Evolutionary conservation across 2,797 vertebrate species (phyloP), one percentile per base, ranked within the genome.

Genomic region (Mastacembelus armatus): DNA sequence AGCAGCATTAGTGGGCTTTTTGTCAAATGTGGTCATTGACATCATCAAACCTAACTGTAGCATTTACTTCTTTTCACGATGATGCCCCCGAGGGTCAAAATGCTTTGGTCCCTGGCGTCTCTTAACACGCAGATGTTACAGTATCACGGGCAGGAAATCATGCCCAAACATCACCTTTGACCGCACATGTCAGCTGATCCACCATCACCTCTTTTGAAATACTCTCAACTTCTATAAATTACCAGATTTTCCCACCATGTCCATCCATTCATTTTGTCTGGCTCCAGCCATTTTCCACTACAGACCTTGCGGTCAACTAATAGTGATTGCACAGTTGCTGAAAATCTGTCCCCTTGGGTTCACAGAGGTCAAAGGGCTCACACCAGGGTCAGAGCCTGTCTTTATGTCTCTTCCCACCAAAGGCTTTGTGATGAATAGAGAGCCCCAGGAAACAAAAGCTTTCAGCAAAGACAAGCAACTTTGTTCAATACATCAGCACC

Each of bases 71-170:
- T 86, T 91, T 88, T 74, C 76, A 76, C 69, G 49, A 91, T 91
- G 83, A 29, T 78, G 84, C 85, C 88, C 89, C 64, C 68, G 73
- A 85, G 92, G 95, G 95, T 97, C 94, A 96, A 91, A 93, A 94
- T 91, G 84, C 87, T 94, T 94, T 88, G 85, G 91, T 95, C 95
- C 92, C 93, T 76, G 64, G 88, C 92, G 92, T 91, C 92, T 93
- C 92, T 94, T 95, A 94, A 96, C 94, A 96, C 95, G 92, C 94
- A 98, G 96, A 98, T 96, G 96, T 97, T 98, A 99, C 98, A 97
- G 97, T 99, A 98, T 96, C 95, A 91, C 91, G 91, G 91, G 91
- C 92, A 92, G 92, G 93, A 96, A 96, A 95, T 95, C 93, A 91
- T 94, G 93, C 90, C 95, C 93, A 96, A 97, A 96, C 94, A 96